Conservation (phyloP, 2,797 vertebrate genomes). For the Leptoclinus maculatus region DNA sequence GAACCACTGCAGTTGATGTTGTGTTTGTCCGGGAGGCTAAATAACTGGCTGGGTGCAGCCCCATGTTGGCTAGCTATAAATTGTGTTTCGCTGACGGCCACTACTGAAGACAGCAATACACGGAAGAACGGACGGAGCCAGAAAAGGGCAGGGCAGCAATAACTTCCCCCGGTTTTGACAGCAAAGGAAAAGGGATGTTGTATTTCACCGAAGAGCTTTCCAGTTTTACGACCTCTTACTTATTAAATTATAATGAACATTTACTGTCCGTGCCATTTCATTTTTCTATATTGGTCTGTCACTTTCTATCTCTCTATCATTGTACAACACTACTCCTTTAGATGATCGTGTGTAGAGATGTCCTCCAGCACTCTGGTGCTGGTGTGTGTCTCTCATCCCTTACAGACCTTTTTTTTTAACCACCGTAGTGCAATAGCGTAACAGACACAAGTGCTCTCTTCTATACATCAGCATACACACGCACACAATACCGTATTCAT, state of each 20-base stretch:
- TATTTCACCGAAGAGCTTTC: conserved; percentile 37
- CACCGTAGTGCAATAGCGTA: conserved; percentile 8
- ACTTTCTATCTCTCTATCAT: conserved; percentile 5
- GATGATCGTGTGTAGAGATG: conserved; percentile 12
- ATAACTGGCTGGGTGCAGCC: conserved; percentile 38
- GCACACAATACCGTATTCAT: neutral
- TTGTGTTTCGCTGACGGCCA: conserved; percentile 52
- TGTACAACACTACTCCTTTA: neutral
- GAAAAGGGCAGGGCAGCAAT: conserved; percentile 51
- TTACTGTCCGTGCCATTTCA: conserved; percentile 18
- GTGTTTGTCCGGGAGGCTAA: conserved; percentile 54
- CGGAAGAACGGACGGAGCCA: conserved; percentile 49
- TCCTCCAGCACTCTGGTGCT: neutral
- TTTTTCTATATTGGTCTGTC: conserved; percentile 27
- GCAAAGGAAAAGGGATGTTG: conserved; percentile 30
- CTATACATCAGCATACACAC: neutral
- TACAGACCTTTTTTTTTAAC: conserved; percentile 28
- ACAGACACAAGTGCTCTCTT: neutral
- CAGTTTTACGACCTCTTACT: conserved; percentile 28
- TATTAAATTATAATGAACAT: conserved; percentile 53
- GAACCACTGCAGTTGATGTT: conserved; percentile 34
- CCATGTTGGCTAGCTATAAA: conserved; percentile 59
- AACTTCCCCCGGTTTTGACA: conserved; percentile 41
- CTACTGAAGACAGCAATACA: conserved; percentile 40
- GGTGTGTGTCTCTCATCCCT: conserved; percentile 10